Evolutionary conservation across 2,888 invertebrate species (phyloP).

Genomic region (Brachynemurus nebulosus): DNA sequence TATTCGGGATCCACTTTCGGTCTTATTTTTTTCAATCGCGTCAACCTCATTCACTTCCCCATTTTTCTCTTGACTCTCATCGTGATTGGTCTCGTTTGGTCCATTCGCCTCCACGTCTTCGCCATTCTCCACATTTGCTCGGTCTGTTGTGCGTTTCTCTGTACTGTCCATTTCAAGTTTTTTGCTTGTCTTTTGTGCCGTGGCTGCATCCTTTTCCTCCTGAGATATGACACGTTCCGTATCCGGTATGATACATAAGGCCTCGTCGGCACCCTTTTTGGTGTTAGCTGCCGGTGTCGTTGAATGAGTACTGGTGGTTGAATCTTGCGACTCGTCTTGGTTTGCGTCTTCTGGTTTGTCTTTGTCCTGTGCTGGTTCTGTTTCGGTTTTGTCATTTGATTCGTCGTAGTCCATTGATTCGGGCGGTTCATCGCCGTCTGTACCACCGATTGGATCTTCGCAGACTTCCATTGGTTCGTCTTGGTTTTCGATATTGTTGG

Average conservation of each 20-base stretch:
- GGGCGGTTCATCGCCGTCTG: not conserved
- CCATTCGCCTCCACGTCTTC: too few species aligned
- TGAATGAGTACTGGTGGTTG: not conserved
- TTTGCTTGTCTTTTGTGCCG: slow-evolving; percentile 11
- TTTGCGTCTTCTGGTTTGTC: not conserved
- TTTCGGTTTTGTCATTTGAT: not conserved
- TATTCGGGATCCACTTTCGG: too few species aligned
- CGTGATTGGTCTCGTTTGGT: too few species aligned
- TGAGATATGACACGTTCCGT: slow-evolving; percentile 52
- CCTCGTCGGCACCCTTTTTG: slow-evolving; percentile 45
- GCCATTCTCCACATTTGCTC: too few species aligned
- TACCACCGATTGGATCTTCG: slow-evolving; percentile 3
- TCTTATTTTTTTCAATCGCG: too few species aligned
- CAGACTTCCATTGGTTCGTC: not conserved
- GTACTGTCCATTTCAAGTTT: too few species aligned
- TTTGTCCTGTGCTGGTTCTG: not conserved
- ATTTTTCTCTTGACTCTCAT: too few species aligned
- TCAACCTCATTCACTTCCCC: too few species aligned
- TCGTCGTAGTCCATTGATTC: slow-evolving; percentile 2
- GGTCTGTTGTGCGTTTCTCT: too few species aligned
- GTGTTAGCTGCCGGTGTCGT: not conserved
- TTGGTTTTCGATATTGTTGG: not conserved
- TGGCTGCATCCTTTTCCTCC: slow-evolving; percentile 48
- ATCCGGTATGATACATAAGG: slow-evolving; percentile 53
- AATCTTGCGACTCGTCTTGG: not conserved